Conservation (phyloP, 2,888 invertebrate species). For the Sicus ferrugineus region DNA sequence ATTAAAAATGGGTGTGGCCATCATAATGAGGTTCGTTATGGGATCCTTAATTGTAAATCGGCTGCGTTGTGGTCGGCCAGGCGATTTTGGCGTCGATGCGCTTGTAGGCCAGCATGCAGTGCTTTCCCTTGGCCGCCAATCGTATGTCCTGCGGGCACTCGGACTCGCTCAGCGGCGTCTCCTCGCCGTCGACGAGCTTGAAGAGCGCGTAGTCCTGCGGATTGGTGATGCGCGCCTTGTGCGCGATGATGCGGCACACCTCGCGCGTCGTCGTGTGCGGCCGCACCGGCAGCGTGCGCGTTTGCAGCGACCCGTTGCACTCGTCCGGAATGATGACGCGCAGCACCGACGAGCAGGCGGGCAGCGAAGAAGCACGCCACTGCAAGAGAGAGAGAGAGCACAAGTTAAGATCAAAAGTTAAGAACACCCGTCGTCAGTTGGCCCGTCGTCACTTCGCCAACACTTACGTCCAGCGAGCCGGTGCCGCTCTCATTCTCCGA, state of each 20-base stretch:
- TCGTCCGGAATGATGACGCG: conserved; percentile 95
- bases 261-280: conserved; percentile 93
- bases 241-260: conserved; percentile 93
- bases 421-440: background rate
- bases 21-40: background rate
- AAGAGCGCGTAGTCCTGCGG: conserved; percentile 96
- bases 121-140: conserved; percentile 75
- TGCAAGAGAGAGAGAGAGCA: conserved; percentile 40
- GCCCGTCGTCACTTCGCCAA: background rate
- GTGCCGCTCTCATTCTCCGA: conserved; percentile 62
- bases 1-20: no score
- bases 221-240: conserved; percentile 94
- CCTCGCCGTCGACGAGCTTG: conserved; percentile 89
- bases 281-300: conserved; percentile 90
- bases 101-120: conserved; percentile 94
- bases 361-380: conserved; percentile 69
- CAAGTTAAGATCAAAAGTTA: background rate
- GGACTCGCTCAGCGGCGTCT: conserved; percentile 86
- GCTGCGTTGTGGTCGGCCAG: conserved; percentile 75
- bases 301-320: conserved; percentile 87
- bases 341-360: conserved; percentile 75
- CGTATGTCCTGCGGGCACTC: conserved; percentile 92
- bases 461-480: conserved; percentile 63
- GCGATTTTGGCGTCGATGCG: conserved; percentile 96
- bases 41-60: conserved; percentile 6